Percentiles rank a stretch among this genome's conserved stretches.
phyloP scores from a whole-genome alignment of 92 coral and sea anemone species.

The Porites evermanni region DNA sequence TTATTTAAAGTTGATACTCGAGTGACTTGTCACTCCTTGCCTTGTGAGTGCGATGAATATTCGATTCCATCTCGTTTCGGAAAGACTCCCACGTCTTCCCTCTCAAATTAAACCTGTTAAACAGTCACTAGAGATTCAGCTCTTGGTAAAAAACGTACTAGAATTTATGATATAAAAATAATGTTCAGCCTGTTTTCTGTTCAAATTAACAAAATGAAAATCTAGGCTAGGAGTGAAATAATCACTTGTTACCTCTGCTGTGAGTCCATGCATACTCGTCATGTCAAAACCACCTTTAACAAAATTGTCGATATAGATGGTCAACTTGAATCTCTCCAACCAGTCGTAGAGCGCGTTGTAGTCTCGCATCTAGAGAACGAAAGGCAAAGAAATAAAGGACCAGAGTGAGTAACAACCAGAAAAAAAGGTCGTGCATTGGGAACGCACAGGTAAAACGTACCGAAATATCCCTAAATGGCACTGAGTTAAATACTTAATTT shows the following conservation, averaged over 20 bases:
- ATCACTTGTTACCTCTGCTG: constrained; percentile 79
- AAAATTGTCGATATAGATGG: constrained; percentile 93
- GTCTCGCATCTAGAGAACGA: constrained; percentile 79
- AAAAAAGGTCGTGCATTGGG: neutral
- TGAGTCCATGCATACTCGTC: constrained; percentile 82
- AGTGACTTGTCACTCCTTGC: too few relatives aligned
- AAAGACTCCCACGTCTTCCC: too few relatives aligned
- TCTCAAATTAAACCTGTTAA: too few relatives aligned
- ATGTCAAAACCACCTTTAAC: constrained; percentile 96
- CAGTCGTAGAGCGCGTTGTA: constrained; percentile 94
- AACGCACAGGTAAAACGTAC: neutral
- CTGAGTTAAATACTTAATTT: neutral
- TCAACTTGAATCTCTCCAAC: constrained; percentile 88
- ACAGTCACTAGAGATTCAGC: neutral
- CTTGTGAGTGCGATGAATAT: too few relatives aligned
- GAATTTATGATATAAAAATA: too few relatives aligned
- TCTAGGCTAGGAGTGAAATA: too few relatives aligned
- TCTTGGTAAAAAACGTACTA: neutral
- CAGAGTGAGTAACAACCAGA: neutral
- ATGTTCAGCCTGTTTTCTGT: too few relatives aligned
- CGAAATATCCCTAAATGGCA: neutral
- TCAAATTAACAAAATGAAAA: too few relatives aligned
- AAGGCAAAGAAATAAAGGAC: neutral
- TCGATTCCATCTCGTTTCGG: too few relatives aligned
- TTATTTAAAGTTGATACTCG: too few relatives aligned